Evolutionary conservation across 1,140 invertebrate species (phyloP).

Genomic region (Helicorthomorpha holstii): DNA sequence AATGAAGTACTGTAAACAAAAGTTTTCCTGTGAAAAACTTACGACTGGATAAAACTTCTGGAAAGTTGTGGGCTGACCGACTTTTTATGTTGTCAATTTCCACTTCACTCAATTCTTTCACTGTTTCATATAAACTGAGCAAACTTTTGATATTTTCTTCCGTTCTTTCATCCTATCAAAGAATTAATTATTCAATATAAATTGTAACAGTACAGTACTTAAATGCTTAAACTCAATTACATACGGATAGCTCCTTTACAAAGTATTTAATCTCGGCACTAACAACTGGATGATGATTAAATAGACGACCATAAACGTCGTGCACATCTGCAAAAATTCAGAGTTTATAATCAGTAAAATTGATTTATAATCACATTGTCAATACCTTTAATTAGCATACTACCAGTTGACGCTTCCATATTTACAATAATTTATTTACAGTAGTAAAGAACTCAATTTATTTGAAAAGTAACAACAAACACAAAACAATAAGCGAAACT

Average conservation of each 20-base stretch:
- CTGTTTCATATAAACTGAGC: not conserved
- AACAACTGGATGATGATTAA: slow-evolving; percentile 65
- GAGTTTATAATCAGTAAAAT: too few relatives aligned
- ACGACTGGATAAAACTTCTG: too few relatives aligned
- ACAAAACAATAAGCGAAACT: too few relatives aligned
- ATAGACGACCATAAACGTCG: slow-evolving; percentile 61
- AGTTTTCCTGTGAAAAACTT: too few relatives aligned
- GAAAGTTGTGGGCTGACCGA: too few relatives aligned
- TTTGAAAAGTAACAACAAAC: too few relatives aligned
- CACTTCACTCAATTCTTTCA: not conserved
- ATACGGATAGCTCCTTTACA: slow-evolving; percentile 64
- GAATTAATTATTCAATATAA: not conserved
- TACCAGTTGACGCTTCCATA: too few relatives aligned
- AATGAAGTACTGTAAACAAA: too few relatives aligned
- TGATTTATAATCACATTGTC: too few relatives aligned
- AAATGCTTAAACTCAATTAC: not conserved
- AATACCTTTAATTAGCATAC: too few relatives aligned
- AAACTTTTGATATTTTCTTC: not conserved
- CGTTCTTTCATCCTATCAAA: not conserved
- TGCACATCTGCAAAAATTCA: slow-evolving; percentile 48
- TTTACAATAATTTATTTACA: too few relatives aligned
- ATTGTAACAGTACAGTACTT: not conserved
- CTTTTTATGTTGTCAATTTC: not conserved
- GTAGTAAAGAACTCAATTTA: too few relatives aligned
- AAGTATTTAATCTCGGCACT: slow-evolving; percentile 66